These are phyloP conservation scores for Aphodius sticticus DNA, from an alignment of 2,888 invertebrate genomes.

Conservation along the genomic window DNA sequence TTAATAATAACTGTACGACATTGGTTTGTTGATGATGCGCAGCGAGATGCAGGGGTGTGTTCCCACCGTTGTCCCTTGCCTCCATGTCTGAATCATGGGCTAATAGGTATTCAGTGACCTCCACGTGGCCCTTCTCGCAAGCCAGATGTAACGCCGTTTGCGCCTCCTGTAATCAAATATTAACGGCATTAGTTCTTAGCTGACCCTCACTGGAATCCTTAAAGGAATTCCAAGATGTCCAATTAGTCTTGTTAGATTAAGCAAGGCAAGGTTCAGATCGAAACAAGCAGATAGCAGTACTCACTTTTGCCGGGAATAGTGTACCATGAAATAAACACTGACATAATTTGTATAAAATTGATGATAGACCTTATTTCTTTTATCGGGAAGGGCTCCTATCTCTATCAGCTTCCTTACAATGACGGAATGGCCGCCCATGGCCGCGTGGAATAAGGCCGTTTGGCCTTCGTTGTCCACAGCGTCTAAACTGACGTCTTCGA, in stretches of 20 bases:
- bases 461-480: constrained; percentile 74
- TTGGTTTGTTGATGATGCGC: constrained; percentile 78
- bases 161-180: constrained; percentile 60
- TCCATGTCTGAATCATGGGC: constrained; percentile 71
- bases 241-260: neutral
- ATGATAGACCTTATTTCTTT: constrained; percentile 72
- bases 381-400: constrained; percentile 71
- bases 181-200: neutral
- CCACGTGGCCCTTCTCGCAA: constrained; percentile 72
- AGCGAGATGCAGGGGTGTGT: constrained; percentile 78
- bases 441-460: constrained; percentile 79
- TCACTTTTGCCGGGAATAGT: neutral
- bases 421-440: constrained; percentile 74
- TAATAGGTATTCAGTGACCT: constrained; percentile 67
- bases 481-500: constrained; percentile 67
- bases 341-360: neutral
- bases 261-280: neutral
- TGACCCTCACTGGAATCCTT: neutral
- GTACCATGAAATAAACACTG: neutral
- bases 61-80: constrained; percentile 74
- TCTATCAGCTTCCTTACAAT: constrained; percentile 73
- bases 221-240: neutral
- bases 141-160: constrained; percentile 76
- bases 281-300: constrained; percentile 8
- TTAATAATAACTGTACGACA: constrained; percentile 74